A percentile compares a stretch with the other conserved stretches of the same genome.
Evolutionary conservation across 2,888 invertebrate species (phyloP).

Genomic region (Acrocera orbiculus): DNA sequence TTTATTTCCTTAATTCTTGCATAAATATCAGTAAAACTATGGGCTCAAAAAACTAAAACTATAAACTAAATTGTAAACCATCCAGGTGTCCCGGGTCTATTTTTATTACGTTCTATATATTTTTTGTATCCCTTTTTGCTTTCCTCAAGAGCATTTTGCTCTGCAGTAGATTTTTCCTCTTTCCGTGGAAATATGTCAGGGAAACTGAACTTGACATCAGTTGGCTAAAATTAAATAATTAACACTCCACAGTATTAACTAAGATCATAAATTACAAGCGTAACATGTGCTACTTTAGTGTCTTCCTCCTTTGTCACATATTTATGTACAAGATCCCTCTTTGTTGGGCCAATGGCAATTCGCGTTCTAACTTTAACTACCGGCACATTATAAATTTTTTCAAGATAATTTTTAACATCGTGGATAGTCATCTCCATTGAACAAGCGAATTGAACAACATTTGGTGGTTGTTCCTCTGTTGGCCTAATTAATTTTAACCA

Average conservation of each 20-base stretch:
- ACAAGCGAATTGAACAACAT: conserved; percentile 74
- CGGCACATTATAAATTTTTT: conserved; percentile 84
- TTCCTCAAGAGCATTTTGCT: conserved; percentile 45
- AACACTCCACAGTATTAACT: conserved; percentile 13
- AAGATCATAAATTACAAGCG: no score
- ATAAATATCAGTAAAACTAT: no score
- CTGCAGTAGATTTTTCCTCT: conserved; percentile 32
- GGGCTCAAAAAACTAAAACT: no score
- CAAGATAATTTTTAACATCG: conserved; percentile 84
- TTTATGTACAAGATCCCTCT: conserved; percentile 38
- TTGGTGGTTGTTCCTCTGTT: conserved; percentile 45
- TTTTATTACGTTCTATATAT: conserved; percentile 45
- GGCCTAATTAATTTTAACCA: conserved; percentile 87
- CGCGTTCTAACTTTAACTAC: conserved; percentile 59
- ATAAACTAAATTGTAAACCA: conserved; percentile 54
- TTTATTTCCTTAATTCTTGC: no score
- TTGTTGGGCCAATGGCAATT: conserved; percentile 51
- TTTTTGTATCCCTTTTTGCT: conserved; percentile 41
- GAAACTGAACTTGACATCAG: conserved; percentile 51
- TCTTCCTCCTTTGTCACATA: conserved; percentile 70
- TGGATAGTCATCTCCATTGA: conserved; percentile 85
- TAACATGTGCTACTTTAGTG: conserved; percentile 59
- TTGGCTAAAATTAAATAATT: conserved; percentile 41
- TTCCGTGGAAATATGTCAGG: conserved; percentile 50
- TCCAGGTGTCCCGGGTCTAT: conserved; percentile 52